Percentiles rank a stretch among this genome's conserved stretches.
phyloP scores from a whole-genome alignment of 2,888 invertebrate genomes.

The Synergus itoensis region DNA sequence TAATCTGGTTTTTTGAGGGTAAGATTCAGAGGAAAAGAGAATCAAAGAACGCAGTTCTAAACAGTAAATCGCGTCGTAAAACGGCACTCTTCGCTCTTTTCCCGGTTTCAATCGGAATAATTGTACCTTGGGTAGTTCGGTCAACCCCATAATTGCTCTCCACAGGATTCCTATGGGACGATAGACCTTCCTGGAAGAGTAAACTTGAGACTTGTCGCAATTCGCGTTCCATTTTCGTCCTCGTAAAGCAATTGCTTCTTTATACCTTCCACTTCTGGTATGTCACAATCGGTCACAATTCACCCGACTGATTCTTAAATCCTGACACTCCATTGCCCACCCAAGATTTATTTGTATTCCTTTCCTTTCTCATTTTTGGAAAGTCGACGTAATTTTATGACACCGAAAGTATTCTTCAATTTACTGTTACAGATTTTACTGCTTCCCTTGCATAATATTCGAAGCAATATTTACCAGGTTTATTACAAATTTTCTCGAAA shows the following conservation, averaged over 20 bases:
- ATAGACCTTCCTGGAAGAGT: neutral
- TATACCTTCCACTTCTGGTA: neutral
- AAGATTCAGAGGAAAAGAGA: too few species aligned
- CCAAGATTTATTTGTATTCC: slow-evolving; percentile 34
- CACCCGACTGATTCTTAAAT: neutral
- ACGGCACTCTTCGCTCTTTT: neutral
- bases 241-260: neutral
- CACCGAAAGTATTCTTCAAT: neutral
- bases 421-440: neutral
- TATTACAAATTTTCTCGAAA: too few species aligned
- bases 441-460: neutral
- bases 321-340: neutral
- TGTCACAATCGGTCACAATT: neutral
- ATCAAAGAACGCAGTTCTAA: too few species aligned
- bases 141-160: neutral
- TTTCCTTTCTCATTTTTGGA: slow-evolving; percentile 16
- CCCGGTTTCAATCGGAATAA: neutral
- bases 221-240: slow-evolving; percentile 3
- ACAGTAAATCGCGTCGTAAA: neutral
- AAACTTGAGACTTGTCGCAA: neutral
- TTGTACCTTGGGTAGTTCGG: neutral
- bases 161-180: neutral
- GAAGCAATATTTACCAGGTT: neutral
- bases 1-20: too few species aligned
- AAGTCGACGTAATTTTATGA: slow-evolving; percentile 13